Percentiles rank a stretch among this genome's conserved stretches.
phyloP scores from a whole-genome alignment of 2,888 invertebrate genomes.

The Cinara cedri region DNA sequence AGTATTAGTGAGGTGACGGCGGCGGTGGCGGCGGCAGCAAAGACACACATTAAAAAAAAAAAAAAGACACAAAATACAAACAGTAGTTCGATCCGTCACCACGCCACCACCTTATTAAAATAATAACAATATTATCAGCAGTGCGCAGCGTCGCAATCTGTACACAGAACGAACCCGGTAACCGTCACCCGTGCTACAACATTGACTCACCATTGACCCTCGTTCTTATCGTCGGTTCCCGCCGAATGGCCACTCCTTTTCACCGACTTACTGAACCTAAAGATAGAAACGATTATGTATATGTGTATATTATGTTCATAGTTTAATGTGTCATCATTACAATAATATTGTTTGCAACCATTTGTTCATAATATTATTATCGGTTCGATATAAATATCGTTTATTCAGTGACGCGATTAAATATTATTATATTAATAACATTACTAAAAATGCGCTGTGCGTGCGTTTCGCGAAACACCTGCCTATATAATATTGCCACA shows the following conservation, averaged over 20 bases:
- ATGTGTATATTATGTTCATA: not conserved
- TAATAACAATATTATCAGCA: not conserved
- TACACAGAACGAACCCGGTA: not conserved
- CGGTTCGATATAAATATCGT: not conserved
- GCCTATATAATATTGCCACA: too few relatives aligned
- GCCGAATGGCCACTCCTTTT: constrained; percentile 52
- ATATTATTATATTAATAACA: too few relatives aligned
- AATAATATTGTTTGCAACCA: too few relatives aligned
- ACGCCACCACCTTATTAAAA: not conserved
- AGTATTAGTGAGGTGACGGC: constrained; percentile 15
- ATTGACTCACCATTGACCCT: constrained; percentile 53
- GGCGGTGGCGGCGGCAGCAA: too few relatives aligned
- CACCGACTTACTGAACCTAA: constrained; percentile 57
- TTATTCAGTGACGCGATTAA: too few relatives aligned
- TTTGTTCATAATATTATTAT: not conserved
- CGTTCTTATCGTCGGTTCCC: constrained; percentile 56
- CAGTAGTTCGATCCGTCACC: not conserved
- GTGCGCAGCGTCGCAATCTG: too few relatives aligned
- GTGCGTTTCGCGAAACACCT: too few relatives aligned
- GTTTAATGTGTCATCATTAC: too few relatives aligned
- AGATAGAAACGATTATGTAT: constrained; percentile 52
- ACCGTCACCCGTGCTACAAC: constrained; percentile 49
- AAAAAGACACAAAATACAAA: constrained; percentile 11
- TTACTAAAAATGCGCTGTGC: too few relatives aligned
- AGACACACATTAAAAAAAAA: not conserved